Evolutionary conservation across 2,888 invertebrate genomes (phyloP), one percentile per base, ranked within the genome.

Genomic region (Drosophila cognata): DNA sequence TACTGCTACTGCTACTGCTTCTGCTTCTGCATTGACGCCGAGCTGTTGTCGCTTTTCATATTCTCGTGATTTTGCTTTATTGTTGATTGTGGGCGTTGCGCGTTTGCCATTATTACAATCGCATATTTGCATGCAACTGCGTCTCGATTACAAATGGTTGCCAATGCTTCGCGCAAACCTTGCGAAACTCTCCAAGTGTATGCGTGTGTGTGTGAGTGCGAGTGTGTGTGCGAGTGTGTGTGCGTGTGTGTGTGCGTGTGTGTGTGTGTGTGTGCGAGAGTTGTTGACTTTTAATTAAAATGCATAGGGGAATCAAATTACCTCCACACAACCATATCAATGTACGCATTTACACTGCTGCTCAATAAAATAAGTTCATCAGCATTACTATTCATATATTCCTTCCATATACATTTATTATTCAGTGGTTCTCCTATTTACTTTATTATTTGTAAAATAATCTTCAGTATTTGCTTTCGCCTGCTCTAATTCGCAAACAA

Each of bases 211-310:
- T 4, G 36, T 10, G 48, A 16, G 38, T 38, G 25, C 11, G 16
- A 4, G 36, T 38, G 55, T 38, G 43, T 10, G 43, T 16, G 29
- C 13, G 35, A 28, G 7, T 56, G 57, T 55, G 21, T 21, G 21
- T 21, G 21, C 21, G 21, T 1, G 59, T 58, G 56, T 80, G 67
- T 60, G 58, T 74, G 75, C 67, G 82, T 21, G 59, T 58, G 56
- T 80, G 67, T 58, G 74, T 59, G 59, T 57, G 60, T 67, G 57
- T 73, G 58, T 74, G 75, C 69, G 82, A 65, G 71, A 57, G 72
- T 76, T 88, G 89, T 89, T 89, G 89, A 81, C 87, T 90, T 90
- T 90, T 84, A 86, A 86, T 86, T 86, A 89, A 86, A 86, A 86
- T 86, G 91, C 90, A 86, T 79, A 79, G 89, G 74, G 74, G 89